phyloP scores from a whole-genome alignment of 2,888 invertebrate species.

The Euzetes globulus region DNA sequence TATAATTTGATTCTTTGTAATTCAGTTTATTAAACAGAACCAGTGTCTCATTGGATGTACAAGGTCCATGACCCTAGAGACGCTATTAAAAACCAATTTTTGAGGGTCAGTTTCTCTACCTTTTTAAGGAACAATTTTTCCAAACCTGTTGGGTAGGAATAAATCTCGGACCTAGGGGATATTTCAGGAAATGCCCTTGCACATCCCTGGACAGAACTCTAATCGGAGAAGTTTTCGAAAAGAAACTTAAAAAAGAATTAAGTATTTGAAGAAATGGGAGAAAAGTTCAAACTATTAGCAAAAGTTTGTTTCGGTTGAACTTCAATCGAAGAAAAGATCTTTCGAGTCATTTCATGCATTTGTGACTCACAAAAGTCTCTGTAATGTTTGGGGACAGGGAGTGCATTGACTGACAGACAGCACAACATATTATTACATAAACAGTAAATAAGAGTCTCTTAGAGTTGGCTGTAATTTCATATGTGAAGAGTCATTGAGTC shows the following conservation, averaged over 20 bases:
- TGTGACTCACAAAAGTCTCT: no score
- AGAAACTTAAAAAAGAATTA: background rate
- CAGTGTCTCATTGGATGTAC: no score
- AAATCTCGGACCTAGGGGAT: no score
- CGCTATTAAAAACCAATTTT: no score
- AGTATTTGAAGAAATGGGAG: background rate
- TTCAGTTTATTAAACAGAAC: background rate
- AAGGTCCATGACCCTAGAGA: no score
- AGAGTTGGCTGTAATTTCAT: background rate
- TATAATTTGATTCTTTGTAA: no score
- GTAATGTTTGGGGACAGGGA: no score
- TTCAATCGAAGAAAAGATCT: background rate
- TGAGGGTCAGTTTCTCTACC: no score
- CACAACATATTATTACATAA: background rate
- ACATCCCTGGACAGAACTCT: background rate
- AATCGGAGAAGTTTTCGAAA: background rate
- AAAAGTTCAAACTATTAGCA: background rate
- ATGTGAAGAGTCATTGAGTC: background rate
- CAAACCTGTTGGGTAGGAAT: no score
- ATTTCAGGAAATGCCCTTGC: background rate
- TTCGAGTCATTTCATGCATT: background rate
- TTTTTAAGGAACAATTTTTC: no score
- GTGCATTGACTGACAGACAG: background rate
- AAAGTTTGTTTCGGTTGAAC: background rate
- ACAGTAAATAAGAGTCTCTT: background rate